A percentile compares a stretch with the other conserved stretches of the same genome.
These are phyloP conservation scores for Chromoteleia sp. DNA, from an alignment of 2,888 invertebrate species.

Conservation along the genomic window DNA sequence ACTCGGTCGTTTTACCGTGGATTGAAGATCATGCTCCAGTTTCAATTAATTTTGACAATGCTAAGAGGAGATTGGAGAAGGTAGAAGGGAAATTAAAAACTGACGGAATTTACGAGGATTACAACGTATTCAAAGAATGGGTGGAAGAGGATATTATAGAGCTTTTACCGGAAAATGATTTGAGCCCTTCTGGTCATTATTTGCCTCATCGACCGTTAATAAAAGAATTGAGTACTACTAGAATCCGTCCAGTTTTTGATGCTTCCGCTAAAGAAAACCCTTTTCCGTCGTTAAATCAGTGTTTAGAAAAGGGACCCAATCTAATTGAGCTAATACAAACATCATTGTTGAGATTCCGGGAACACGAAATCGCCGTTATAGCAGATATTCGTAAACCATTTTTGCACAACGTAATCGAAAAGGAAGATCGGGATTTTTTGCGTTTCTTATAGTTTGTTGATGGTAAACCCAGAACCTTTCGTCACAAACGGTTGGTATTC, in stretches of 20 bases:
- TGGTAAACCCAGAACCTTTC: constrained; percentile 53
- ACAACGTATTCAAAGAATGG: constrained; percentile 75
- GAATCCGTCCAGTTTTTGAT: constrained; percentile 73
- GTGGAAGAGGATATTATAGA: constrained; percentile 73
- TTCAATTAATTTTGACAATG: constrained; percentile 72
- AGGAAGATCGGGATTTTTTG: constrained; percentile 63
- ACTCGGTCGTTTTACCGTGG: constrained; percentile 79
- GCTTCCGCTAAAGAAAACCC: constrained; percentile 73
- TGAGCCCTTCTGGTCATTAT: constrained; percentile 55
- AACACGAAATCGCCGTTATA: constrained; percentile 64
- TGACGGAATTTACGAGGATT: constrained; percentile 68
- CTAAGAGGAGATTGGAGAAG: constrained; percentile 72
- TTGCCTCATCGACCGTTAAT: constrained; percentile 72
- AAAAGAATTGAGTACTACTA: constrained; percentile 66
- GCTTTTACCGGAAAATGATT: constrained; percentile 68
- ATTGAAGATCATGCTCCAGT: constrained; percentile 76
- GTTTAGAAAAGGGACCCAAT: constrained; percentile 71
- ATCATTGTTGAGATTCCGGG: constrained; percentile 67
- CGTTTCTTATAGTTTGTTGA: constrained; percentile 45
- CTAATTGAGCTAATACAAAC: constrained; percentile 70
- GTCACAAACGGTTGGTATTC: constrained; percentile 73
- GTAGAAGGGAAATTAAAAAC: constrained; percentile 67
- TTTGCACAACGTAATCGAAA: constrained; percentile 61
- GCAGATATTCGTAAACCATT: constrained; percentile 71
- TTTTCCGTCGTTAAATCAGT: constrained; percentile 73